Evolutionary conservation across 2,113 vertebrate genomes (phyloP).

Genomic region (Clinocottus analis): DNA sequence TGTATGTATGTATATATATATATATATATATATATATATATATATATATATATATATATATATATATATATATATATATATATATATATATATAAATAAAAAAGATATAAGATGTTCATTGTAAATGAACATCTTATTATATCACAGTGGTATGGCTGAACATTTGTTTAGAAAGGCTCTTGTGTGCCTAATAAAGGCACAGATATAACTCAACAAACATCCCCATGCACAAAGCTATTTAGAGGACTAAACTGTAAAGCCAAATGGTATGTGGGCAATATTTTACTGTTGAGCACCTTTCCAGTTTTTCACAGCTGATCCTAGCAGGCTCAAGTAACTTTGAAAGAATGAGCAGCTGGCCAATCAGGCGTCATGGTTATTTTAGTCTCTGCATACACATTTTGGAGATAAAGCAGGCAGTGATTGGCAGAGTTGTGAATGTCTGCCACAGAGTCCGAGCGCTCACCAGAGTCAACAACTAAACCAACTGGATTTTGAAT

Average conservation of each 20-base stretch:
- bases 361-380: conserved; percentile 69
- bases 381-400: conserved; percentile 61
- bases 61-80: too few relatives aligned
- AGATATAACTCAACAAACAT: not conserved
- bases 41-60: too few relatives aligned
- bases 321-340: conserved; percentile 40
- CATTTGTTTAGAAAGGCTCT: not conserved
- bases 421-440: conserved; percentile 46
- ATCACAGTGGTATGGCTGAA: too few relatives aligned
- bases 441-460: conserved; percentile 16
- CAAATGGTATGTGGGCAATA: not conserved
- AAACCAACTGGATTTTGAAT: conserved; percentile 9
- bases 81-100: too few relatives aligned
- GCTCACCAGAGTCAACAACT: conserved; percentile 4
- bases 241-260: not conserved
- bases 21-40: too few relatives aligned
- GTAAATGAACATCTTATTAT: too few relatives aligned
- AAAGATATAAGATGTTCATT: too few relatives aligned
- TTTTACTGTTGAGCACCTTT: conserved; percentile 46
- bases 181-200: not conserved
- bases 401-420: conserved; percentile 68
- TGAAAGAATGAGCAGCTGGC: conserved; percentile 65
- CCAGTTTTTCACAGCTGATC: conserved; percentile 35
- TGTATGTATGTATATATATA: too few relatives aligned
- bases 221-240: conserved; percentile 2